Evolutionary conservation across 2,797 vertebrate genomes (phyloP), one percentile per base, ranked within the genome.

Genomic region (Gouania willdenowi): DNA sequence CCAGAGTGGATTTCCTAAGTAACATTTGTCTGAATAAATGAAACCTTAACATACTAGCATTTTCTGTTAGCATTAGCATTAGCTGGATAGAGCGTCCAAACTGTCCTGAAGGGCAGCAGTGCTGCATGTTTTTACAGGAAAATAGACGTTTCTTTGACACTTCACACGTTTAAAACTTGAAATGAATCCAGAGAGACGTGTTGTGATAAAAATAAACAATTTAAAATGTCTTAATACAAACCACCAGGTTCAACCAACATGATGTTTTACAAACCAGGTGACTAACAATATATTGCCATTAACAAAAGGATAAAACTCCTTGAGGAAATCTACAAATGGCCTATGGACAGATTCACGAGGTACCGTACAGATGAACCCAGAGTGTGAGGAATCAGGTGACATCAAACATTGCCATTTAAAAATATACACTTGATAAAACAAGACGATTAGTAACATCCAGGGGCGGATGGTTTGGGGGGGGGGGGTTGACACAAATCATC

Each of bases 201-300:
- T 60, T 71, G 79, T 88, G 87, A 82, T 88, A 88, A 90, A 88
- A 89, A 89, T 82, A 81, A 77, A 85, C n/a, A 57, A 67, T 85
- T 89, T 86, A 87, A 85, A 87, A 83, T 84, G 84, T 46, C 59
- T 81, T 73, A 75, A 78, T 80, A 81, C 77, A 83, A 86, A 81
- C 60, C 78, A 84, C 75, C 77, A 73, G 51, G 75, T 83, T 81
- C 58, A 83, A 75, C 79, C 85, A 85, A 84, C 70, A 0, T 68
- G 42, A 75, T 56, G 51, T 66, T 81, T 86, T 83, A 83, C 79
- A 87, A 25, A 80, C 82, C 72, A 47, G 75, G 76, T 73, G 75
- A 65, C 77, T 82, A 81, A 87, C 70, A 82, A 74, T 80, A 74
- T 80, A 73, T 76, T 2, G 56, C 67, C 77, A 70, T 81, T 82